phyloP scores from a whole-genome alignment of 2,113 vertebrate species.

The Heterocephalus glaber region DNA sequence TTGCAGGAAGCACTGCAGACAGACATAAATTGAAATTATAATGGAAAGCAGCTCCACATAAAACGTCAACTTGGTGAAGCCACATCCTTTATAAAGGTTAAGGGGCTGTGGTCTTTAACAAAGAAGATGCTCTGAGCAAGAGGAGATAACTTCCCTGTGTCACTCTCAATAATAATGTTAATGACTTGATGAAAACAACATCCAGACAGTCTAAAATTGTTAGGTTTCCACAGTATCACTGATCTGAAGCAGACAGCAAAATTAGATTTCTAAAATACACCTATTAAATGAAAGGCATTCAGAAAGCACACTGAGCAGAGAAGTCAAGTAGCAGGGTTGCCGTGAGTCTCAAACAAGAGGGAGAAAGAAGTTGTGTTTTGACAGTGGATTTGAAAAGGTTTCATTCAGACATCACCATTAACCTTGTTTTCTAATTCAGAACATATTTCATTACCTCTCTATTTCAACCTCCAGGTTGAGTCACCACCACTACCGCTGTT shows the following conservation, averaged over 20 bases:
- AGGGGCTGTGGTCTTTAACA: constrained; percentile 56
- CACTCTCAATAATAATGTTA: constrained; percentile 74
- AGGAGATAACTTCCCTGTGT: constrained; percentile 68
- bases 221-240: constrained; percentile 66
- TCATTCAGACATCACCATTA: constrained; percentile 52
- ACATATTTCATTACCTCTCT: constrained; percentile 65
- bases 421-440: constrained; percentile 68
- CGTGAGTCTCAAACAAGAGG: constrained; percentile 51
- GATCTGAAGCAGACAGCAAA: constrained; percentile 77
- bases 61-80: constrained; percentile 63
- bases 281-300: constrained; percentile 76
- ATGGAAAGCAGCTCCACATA: constrained; percentile 66
- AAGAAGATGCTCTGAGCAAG: constrained; percentile 53
- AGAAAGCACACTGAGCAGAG: constrained; percentile 67
- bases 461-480: constrained; percentile 68
- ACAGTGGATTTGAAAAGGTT: constrained; percentile 71
- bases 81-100: constrained; percentile 74
- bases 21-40: constrained; percentile 70
- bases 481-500: constrained; percentile 56
- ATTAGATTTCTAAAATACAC: constrained; percentile 80
- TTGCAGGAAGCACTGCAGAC: constrained; percentile 69
- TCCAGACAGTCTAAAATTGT: constrained; percentile 78
- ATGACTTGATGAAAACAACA: constrained; percentile 73
- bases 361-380: constrained; percentile 70
- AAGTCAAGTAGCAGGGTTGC: constrained; percentile 66